phyloP scores from a whole-genome alignment of 2,113 vertebrate species.

The Lepisosteus oculatus region DNA sequence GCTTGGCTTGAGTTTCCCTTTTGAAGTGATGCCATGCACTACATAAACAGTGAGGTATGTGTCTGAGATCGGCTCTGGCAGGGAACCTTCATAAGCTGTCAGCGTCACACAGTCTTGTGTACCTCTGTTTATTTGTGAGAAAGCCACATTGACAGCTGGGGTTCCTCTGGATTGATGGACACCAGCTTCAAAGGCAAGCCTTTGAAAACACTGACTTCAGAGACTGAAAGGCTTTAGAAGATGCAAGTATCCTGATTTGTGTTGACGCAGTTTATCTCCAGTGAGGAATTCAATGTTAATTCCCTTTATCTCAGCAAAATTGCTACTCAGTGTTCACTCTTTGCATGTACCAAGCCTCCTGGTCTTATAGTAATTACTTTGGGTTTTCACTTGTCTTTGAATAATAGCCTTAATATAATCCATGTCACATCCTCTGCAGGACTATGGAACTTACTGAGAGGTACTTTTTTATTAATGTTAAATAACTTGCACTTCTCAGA shows the following conservation, averaged over 20 bases:
- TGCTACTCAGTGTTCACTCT: no score
- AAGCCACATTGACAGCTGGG: neutral
- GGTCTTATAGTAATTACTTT: neutral
- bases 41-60: neutral
- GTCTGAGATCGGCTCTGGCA: neutral
- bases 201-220: neutral
- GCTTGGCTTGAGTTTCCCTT: neutral
- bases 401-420: constrained; percentile 8
- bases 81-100: neutral
- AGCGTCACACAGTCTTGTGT: neutral
- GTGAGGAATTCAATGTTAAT: neutral
- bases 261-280: neutral
- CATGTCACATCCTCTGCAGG: neutral
- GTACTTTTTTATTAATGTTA: no score
- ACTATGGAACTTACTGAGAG: neutral
- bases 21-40: constrained; percentile 2
- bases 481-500: neutral
- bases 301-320: neutral
- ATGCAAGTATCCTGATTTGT: neutral
- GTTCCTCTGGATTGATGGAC: neutral
- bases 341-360: neutral
- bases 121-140: constrained; percentile 12
- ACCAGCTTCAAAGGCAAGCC: neutral
- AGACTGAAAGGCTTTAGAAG: neutral
- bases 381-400: neutral